phyloP scores from a whole-genome alignment of 1,140 invertebrate species.

The Papilio polyxenes region DNA sequence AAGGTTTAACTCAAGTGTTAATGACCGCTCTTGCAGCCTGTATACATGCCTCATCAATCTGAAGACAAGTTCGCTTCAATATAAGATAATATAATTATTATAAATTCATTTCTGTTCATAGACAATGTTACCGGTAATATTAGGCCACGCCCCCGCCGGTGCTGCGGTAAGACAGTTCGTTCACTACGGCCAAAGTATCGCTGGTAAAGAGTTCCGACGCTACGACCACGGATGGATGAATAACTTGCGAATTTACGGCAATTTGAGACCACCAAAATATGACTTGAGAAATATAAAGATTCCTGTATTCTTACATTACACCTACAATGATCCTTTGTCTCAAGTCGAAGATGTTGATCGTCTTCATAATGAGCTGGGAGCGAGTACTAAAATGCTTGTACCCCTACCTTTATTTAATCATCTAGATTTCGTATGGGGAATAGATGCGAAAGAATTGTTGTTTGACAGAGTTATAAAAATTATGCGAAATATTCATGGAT shows the following conservation, averaged over 20 bases:
- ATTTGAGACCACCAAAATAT: conserved; percentile 79
- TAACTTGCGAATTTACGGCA: conserved; percentile 52
- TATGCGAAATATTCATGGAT: conserved; percentile 40
- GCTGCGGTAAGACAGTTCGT: conserved; percentile 89
- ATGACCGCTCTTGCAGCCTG: too few relatives aligned
- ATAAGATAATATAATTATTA: background rate
- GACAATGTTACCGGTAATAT: conserved; percentile 87
- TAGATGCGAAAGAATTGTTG: background rate
- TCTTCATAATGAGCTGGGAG: conserved; percentile 80
- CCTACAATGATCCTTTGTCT: conserved; percentile 87
- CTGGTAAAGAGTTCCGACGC: conserved; percentile 82
- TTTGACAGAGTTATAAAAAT: background rate
- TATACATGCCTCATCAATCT: too few relatives aligned
- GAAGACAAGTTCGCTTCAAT: too few relatives aligned
- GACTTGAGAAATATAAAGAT: conserved; percentile 71
- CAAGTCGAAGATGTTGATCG: conserved; percentile 82
- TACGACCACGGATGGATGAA: conserved; percentile 82
- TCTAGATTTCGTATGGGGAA: background rate
- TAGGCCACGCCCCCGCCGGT: conserved; percentile 91
- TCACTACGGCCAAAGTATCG: conserved; percentile 87
- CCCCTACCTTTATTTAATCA: background rate
- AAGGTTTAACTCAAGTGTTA: too few relatives aligned
- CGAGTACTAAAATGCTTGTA: conserved; percentile 50
- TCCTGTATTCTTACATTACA: conserved; percentile 87
- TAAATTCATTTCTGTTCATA: conserved; percentile 59